Evolutionary conservation across 1,140 invertebrate genomes (phyloP).

Genomic region (Dryas iulia): DNA sequence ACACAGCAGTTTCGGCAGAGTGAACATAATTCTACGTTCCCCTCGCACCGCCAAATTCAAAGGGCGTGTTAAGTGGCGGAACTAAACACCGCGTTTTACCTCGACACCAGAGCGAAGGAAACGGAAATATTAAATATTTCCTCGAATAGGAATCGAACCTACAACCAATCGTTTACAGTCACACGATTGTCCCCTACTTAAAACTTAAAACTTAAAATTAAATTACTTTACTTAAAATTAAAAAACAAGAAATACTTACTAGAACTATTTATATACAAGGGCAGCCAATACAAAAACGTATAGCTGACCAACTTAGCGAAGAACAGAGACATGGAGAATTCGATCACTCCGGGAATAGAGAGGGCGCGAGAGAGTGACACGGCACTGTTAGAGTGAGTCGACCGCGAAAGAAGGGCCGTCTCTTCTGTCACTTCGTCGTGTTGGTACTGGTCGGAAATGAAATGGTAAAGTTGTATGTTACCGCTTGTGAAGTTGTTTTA

Average conservation of each 20-base stretch:
- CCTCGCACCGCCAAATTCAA: no score
- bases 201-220: no score
- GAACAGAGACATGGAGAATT: conserved; percentile 96
- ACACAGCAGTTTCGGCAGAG: no score
- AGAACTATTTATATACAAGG: conserved; percentile 91
- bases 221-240: no score
- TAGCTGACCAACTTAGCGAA: conserved; percentile 99
- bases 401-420: conserved; percentile 52
- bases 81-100: no score
- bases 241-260: conserved; percentile 83
- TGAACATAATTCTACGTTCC: no score
- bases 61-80: no score
- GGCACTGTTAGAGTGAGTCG: conserved; percentile 65
- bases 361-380: conserved; percentile 90
- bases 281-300: conserved; percentile 98
- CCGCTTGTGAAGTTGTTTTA: neutral
- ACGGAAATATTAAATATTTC: no score
- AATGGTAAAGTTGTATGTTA: neutral
- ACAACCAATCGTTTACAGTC: no score
- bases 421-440: conserved; percentile 58
- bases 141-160: no score
- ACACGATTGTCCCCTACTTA: no score
- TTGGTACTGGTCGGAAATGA: conserved; percentile 27
- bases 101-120: no score
- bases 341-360: conserved; percentile 94